Base-by-base conservation (phyloP, 2,888 invertebrate species). In the Seira sanloemensis region DNA sequence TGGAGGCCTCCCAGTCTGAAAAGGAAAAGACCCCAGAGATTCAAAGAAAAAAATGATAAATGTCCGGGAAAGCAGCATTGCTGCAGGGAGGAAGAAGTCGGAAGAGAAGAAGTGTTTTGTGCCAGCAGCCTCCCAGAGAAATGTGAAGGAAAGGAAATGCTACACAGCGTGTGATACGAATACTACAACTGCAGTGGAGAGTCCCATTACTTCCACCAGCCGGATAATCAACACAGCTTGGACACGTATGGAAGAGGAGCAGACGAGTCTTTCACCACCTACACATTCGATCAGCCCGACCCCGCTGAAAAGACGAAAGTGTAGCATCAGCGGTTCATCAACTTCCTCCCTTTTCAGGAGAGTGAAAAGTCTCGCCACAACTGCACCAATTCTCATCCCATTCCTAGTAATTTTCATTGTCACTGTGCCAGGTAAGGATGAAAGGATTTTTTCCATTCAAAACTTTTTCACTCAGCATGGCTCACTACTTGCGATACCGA, bases 321-420 rank as follows among this genome's bases (percentile, higher is more conserved):
- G 58, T 7, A 9, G 58, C 7, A 58, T 58, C 9, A n/a, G 12
- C 7, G 58, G 12, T 18, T 58, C 58, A n/a, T 9, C 58, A 16
- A 58, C 58, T 58, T 58, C 58, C 58, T 7, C 9, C n/a, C 12
- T 58, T 16, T 58, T 58, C 7, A 58, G 18, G 58, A 18, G n/a
- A 58, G 58, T 58, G 58, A 58, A 58, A 58, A 58, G 58, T 58
- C 58, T 58, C 7, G 58, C 58, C 58, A 58, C 58, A 58, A 58
- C 16, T 58, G 58, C n/a, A 58, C 58, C 58, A 58, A 58, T 58
- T 58, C 58, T 58, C 58, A 58, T 58, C 58, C 58, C 58, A n/a
- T 58, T 58, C 58, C 9, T 4, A 4, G 2, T 58, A 4, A 4
- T 58, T n/a, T 58, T 4, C 18, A 58, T 58, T 58, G 58, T 58